Evolutionary conservation across 2,888 invertebrate species (phyloP).

Genomic region (Apantesis nais): DNA sequence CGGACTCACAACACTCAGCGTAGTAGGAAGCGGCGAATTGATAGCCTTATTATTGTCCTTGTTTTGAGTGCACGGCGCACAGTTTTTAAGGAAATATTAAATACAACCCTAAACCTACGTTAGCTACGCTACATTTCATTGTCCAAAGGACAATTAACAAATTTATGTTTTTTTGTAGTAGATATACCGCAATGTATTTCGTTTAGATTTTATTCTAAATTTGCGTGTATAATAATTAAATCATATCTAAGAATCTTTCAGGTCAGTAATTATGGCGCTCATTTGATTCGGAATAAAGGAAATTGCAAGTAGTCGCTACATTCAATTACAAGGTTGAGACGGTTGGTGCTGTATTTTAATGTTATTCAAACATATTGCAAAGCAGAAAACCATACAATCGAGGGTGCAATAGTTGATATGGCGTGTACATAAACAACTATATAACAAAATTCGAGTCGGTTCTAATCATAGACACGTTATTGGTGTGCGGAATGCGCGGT

Average conservation of each 20-base stretch:
- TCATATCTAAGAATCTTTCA: conserved; percentile 29
- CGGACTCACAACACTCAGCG: no score
- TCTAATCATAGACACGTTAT: no score
- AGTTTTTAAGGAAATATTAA: background rate
- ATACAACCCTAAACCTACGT: background rate
- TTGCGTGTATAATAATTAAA: conserved; percentile 4
- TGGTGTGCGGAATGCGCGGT: no score
- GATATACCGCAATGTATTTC: background rate
- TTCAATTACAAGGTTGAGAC: conserved; percentile 28
- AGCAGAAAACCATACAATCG: background rate
- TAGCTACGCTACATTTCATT: background rate
- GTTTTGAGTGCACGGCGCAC: no score
- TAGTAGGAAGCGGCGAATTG: no score
- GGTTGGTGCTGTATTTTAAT: background rate
- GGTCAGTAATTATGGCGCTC: conserved; percentile 26
- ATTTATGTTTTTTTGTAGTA: background rate
- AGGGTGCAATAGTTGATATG: background rate
- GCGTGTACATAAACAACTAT: no score
- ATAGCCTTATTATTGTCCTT: no score
- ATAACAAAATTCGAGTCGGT: background rate
- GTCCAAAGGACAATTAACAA: background rate
- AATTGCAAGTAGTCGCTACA: conserved; percentile 24
- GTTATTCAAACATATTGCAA: conserved; percentile 6
- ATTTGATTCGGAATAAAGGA: conserved; percentile 20
- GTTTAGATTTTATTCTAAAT: background rate